Percentiles rank a stretch among this genome's conserved stretches.
These are phyloP conservation scores for Phyllotreta cruciferae DNA, from an alignment of 2,888 invertebrate species.

Conservation along the genomic window DNA sequence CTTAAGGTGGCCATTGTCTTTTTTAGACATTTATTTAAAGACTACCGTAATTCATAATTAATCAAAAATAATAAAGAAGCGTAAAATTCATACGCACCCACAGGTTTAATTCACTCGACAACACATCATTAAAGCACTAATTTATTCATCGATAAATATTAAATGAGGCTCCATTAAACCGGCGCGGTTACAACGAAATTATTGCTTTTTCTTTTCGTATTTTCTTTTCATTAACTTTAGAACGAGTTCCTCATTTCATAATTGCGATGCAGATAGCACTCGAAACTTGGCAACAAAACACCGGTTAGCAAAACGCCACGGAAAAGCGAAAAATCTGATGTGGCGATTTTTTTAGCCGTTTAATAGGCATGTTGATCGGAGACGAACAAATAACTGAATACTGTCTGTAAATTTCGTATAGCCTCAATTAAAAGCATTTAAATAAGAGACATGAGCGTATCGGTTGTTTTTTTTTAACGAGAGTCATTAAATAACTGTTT, in stretches of 20 bases:
- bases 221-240: slow-evolving; percentile 25
- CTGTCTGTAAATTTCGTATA: slow-evolving; percentile 49
- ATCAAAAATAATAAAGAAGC: background rate
- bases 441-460: slow-evolving; percentile 46
- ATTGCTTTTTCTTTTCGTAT: slow-evolving; percentile 26
- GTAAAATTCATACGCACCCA: slow-evolving; percentile 2
- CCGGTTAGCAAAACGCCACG: slow-evolving; percentile 25
- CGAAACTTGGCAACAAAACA: slow-evolving; percentile 39
- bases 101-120: slow-evolving; percentile 2
- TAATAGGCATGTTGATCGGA: slow-evolving; percentile 41
- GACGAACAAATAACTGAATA: slow-evolving; percentile 46
- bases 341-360: slow-evolving; percentile 34
- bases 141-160: slow-evolving; percentile 29
- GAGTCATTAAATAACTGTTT: slow-evolving; percentile 5
- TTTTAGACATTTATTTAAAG: no score
- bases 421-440: slow-evolving; percentile 53
- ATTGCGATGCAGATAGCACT: slow-evolving; percentile 35
- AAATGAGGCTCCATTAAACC: slow-evolving; percentile 23
- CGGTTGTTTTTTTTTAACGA: slow-evolving; percentile 4
- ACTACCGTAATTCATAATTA: no score
- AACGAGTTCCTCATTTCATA: slow-evolving; percentile 16
- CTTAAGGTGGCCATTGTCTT: no score
- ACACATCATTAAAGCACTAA: slow-evolving; percentile 27
- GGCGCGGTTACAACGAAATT: slow-evolving; percentile 12
- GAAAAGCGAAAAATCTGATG: slow-evolving; percentile 11